Evolutionary conservation across 2,113 vertebrate genomes (phyloP).

Genomic region (Clarias gariepinus): DNA sequence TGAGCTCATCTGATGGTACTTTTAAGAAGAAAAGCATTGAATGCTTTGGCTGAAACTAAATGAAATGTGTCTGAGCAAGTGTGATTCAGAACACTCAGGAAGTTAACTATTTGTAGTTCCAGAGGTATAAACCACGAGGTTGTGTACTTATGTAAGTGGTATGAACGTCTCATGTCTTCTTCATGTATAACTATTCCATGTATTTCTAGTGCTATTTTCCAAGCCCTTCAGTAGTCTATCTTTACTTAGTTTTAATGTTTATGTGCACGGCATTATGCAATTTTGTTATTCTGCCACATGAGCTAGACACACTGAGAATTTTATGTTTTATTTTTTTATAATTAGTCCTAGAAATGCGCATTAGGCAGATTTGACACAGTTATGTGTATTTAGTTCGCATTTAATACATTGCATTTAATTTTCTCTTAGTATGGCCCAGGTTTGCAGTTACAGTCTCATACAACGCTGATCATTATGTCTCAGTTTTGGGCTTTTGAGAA

Average conservation of each 20-base stretch:
- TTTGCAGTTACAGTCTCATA: neutral
- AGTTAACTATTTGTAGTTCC: constrained; percentile 30
- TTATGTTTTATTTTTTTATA: neutral
- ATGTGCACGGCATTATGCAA: neutral
- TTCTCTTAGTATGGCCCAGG: constrained; percentile 9
- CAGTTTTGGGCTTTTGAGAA: constrained; percentile 4
- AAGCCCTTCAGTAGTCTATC: neutral
- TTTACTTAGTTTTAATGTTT: constrained; percentile 2
- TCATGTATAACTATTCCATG: neutral
- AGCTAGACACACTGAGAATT: constrained; percentile 3
- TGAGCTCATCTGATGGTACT: constrained; percentile 13
- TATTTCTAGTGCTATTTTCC: constrained; percentile 14
- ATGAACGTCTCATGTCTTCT: constrained; percentile 5
- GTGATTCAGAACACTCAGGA: constrained; percentile 43
- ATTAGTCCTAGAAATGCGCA: constrained; percentile 4
- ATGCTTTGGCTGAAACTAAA: constrained; percentile 23
- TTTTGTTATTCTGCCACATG: constrained; percentile 3
- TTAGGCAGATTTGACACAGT: neutral
- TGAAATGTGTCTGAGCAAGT: neutral
- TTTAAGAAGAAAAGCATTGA: constrained; percentile 1
- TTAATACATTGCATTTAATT: constrained; percentile 14
- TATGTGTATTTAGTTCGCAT: constrained; percentile 12
- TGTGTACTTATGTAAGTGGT: constrained; percentile 7
- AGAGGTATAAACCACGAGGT: constrained; percentile 28
- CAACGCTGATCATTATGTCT: constrained; percentile 5